Evolutionary conservation across 2,797 vertebrate species (phyloP).

Genomic region (Tachyglossus aculeatus): DNA sequence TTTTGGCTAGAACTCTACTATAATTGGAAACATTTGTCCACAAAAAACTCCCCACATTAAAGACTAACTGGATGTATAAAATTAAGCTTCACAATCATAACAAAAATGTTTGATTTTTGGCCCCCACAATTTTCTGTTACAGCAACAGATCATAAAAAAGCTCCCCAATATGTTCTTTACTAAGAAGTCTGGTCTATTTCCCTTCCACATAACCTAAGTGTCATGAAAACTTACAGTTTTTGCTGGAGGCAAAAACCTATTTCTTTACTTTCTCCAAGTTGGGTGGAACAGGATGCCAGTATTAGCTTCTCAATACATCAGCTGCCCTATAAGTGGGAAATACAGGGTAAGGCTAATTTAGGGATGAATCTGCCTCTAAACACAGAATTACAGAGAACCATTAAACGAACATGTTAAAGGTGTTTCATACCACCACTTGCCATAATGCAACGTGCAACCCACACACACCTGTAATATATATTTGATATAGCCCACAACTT

Average conservation of each 20-base stretch:
- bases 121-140: too few relatives aligned
- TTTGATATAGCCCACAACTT: too few relatives aligned
- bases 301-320: not conserved
- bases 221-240: not conserved
- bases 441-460: too few relatives aligned
- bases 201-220: not conserved
- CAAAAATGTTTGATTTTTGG: too few relatives aligned
- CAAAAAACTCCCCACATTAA: too few relatives aligned
- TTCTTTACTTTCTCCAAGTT: slow-evolving; percentile 25
- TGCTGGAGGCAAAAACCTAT: not conserved
- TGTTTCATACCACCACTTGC: too few relatives aligned
- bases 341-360: not conserved
- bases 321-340: slow-evolving; percentile 10
- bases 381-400: not conserved
- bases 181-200: not conserved
- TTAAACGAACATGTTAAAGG: too few relatives aligned
- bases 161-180: not conserved
- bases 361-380: not conserved
- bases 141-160: not conserved
- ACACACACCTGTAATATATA: too few relatives aligned
- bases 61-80: not conserved
- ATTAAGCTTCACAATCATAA: not conserved
- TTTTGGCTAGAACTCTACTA: too few relatives aligned
- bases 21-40: too few relatives aligned
- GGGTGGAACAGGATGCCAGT: slow-evolving; percentile 2